A percentile compares a stretch with the other conserved stretches of the same genome.
Conservation (phyloP, 2,113 vertebrate genomes). For the Hippocampus zosterae region DNA sequence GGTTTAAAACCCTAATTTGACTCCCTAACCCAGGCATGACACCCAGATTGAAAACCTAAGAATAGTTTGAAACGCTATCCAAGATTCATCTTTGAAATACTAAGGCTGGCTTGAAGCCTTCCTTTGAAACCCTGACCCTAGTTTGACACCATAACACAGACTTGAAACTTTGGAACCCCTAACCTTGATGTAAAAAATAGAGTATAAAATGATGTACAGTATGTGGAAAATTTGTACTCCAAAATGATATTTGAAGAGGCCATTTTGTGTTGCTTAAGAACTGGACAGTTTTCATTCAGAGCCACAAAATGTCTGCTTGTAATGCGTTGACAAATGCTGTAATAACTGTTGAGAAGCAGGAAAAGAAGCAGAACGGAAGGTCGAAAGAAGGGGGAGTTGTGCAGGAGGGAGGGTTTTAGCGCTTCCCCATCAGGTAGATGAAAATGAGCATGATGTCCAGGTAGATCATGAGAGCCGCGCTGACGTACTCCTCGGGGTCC, state of each 20-base stretch:
- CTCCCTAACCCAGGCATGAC: too few relatives aligned
- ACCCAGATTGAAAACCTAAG: too few relatives aligned
- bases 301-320: background rate
- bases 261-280: background rate
- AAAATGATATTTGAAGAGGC: background rate
- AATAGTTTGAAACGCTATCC: too few relatives aligned
- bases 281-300: background rate
- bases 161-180: too few relatives aligned
- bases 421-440: constrained; percentile 65
- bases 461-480: constrained; percentile 66
- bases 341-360: background rate
- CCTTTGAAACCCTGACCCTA: too few relatives aligned
- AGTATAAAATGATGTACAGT: background rate
- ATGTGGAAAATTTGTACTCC: background rate
- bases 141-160: too few relatives aligned
- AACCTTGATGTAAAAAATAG: background rate
- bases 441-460: constrained; percentile 72
- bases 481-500: constrained; percentile 71
- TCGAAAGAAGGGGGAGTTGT: background rate
- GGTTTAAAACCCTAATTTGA: too few relatives aligned
- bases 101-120: too few relatives aligned
- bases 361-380: background rate
- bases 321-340: background rate
- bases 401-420: constrained; percentile 23
- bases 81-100: too few relatives aligned